Evolutionary conservation across 2,888 invertebrate genomes (phyloP).

Genomic region (Schizaphis graminum): DNA sequence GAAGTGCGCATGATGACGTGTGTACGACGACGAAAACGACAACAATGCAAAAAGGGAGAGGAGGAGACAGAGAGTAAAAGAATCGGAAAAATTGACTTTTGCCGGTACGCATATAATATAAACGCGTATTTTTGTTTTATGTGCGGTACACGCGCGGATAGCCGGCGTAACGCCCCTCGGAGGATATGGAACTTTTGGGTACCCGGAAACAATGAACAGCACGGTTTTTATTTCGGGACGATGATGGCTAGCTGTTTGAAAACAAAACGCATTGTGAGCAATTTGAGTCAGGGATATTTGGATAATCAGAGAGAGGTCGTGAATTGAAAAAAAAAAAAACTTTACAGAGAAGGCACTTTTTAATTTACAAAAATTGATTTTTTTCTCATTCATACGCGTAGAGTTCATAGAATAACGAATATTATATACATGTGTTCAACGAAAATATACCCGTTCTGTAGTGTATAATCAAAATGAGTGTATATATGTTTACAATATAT

Average conservation of each 20-base stretch:
- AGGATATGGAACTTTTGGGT: slow-evolving; percentile 39
- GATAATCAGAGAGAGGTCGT: slow-evolving; percentile 42
- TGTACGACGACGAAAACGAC: not conserved
- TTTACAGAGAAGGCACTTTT: slow-evolving; percentile 26
- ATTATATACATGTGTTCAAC: not conserved
- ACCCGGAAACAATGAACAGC: slow-evolving; percentile 44
- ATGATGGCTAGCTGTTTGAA: slow-evolving; percentile 39
- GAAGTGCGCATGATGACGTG: not conserved
- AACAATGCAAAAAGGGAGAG: too few relatives aligned
- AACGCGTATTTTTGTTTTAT: not conserved
- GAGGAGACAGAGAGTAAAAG: not conserved
- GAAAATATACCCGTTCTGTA: slow-evolving; percentile 20
- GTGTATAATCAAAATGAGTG: slow-evolving; percentile 42
- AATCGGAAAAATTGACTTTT: slow-evolving; percentile 43
- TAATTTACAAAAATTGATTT: slow-evolving; percentile 57
- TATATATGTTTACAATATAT: not conserved
- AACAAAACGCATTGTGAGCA: slow-evolving; percentile 54
- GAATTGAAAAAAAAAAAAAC: not conserved
- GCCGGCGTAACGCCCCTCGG: slow-evolving; percentile 22
- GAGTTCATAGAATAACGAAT: slow-evolving; percentile 12
- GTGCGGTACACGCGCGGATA: not conserved
- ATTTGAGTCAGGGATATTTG: slow-evolving; percentile 37
- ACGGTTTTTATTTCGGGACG: slow-evolving; percentile 42
- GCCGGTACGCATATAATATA: not conserved
- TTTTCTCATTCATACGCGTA: not conserved